Base-by-base conservation (phyloP, 2,888 invertebrate genomes). In the Drosophila meridionalis region DNA sequence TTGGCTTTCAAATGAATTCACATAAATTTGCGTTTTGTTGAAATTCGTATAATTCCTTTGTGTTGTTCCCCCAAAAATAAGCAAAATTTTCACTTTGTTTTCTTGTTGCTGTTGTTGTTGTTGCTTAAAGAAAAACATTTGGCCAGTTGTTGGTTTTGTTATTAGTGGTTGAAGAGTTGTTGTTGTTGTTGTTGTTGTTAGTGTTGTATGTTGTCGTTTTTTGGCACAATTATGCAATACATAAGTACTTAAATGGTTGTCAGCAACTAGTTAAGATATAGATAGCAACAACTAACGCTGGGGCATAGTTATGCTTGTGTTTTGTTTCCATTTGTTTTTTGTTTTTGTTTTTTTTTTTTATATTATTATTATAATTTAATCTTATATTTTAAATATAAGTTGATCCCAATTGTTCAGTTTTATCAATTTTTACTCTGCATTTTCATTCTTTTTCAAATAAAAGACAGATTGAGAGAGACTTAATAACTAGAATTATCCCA, bases 361-460 rank as follows among this genome's bases (percentile, higher is more conserved):
- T 78, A 76, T 86, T 50, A 30, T 70, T 84, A 78, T 83, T 90
- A 86, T 85, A 91, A 87, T 90, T 88, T 91, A 85, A 88, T 85
- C 90, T 92, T 91, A 92, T 92, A 92, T 92, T 90, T 91, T 80
- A 91, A 92, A 92, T 92, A 93, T 92, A 93, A 93, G 92, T 92
- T 92, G 93, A 92, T 93, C 93, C 92, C 93, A 92, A 93, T 92
- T 92, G 91, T 92, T 93, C 92, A 93, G 92, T 93, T 92, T 92
- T 92, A 89, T 90, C 87, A 87, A 87, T 89, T 87, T 87, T 86
- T 74, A 89, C 77, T 86, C 87, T 89, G 85, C 85, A 74, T 76
- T 81, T 80, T 87, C 86, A 89, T 87, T 89, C 79, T 84, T 73
- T 74, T 78, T 61, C 56, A 78, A 78, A 77, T 65, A 72, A 80